Conservation (phyloP, 1,140 invertebrate species). For the Neuroterus valhalla region DNA sequence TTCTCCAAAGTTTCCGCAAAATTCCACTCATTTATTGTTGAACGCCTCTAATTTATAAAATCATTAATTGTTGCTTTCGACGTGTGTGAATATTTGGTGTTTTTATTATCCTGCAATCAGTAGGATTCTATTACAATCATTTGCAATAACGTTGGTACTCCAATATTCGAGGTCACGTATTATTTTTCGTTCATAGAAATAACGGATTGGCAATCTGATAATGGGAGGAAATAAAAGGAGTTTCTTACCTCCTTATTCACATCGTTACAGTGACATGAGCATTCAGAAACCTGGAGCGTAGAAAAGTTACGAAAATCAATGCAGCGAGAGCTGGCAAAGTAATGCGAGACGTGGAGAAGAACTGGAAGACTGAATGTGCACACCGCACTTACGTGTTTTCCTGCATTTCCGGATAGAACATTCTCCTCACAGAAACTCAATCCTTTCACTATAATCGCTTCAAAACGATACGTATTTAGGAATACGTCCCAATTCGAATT, state of each 20-base stretch:
- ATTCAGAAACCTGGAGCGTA: conserved; percentile 9
- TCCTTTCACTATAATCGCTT: neutral
- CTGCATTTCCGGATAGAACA: neutral
- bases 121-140: too few species aligned
- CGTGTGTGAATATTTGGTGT: too few species aligned
- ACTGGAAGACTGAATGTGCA: conserved; percentile 17
- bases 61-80: too few species aligned
- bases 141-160: too few species aligned
- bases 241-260: neutral
- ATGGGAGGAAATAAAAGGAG: conserved; percentile 1
- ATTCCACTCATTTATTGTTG: too few species aligned
- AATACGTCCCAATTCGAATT: conserved; percentile 9
- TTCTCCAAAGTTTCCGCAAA: too few species aligned
- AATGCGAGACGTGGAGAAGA: conserved; percentile 6
- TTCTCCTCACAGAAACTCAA: neutral
- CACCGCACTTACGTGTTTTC: conserved; percentile 2
- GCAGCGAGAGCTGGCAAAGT: conserved; percentile 17
- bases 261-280: conserved; percentile 20
- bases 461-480: conserved; percentile 3
- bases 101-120: too few species aligned
- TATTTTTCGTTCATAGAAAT: too few species aligned
- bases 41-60: too few species aligned
- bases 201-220: neutral
- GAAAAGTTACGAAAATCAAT: conserved; percentile 20
- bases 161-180: too few species aligned